phyloP scores from a whole-genome alignment of 2,888 invertebrate genomes.

The Elaeidobius kamerunicus region DNA sequence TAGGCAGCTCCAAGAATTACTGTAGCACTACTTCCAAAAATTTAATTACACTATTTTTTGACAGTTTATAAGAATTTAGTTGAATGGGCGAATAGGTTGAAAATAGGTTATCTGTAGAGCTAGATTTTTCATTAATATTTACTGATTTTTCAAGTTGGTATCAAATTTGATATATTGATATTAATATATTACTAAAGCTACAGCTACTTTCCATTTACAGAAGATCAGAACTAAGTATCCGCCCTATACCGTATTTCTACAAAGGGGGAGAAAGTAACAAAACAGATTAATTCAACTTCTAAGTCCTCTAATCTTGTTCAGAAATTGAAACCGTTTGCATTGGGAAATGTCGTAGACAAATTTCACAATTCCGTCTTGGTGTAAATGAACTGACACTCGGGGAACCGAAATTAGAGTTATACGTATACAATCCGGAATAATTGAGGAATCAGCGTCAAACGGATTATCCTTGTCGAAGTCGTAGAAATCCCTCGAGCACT shows the following conservation, averaged over 20 bases:
- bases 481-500: conserved; percentile 43
- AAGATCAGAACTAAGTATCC: conserved; percentile 3
- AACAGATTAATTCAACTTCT: conserved; percentile 20
- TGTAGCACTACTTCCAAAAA: too few species aligned
- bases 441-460: conserved; percentile 45
- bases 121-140: too few species aligned
- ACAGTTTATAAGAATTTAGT: too few species aligned
- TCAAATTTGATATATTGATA: too few species aligned
- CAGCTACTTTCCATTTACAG: too few species aligned
- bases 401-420: conserved; percentile 31
- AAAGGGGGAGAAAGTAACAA: conserved; percentile 8
- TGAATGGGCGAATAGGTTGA: too few species aligned
- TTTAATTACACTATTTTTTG: too few species aligned
- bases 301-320: conserved; percentile 20
- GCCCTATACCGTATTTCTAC: conserved; percentile 7
- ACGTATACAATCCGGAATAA: conserved; percentile 41
- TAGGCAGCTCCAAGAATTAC: conserved; percentile 33
- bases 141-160: too few species aligned
- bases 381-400: conserved; percentile 31
- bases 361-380: conserved; percentile 31
- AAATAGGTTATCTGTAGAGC: too few species aligned
- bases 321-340: conserved; percentile 26
- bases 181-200: too few species aligned
- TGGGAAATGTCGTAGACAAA: conserved; percentile 29
- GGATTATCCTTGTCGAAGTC: conserved; percentile 41